phyloP scores from a whole-genome alignment of 2,888 invertebrate genomes.

The Hyles lineata region DNA sequence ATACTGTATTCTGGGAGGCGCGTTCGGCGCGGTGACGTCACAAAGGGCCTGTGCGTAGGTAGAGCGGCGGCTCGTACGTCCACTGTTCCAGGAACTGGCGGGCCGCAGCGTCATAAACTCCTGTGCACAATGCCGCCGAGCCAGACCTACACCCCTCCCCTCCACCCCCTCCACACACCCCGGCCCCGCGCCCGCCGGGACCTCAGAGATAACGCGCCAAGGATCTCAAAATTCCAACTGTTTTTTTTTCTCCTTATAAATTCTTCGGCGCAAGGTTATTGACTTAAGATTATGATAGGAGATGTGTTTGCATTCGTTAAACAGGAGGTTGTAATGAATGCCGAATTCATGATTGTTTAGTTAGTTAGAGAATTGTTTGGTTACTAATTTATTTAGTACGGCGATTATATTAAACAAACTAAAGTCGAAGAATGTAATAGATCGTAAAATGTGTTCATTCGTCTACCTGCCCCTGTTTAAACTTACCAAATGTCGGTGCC shows the following conservation, averaged over 20 bases:
- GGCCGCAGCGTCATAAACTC: conserved; percentile 62
- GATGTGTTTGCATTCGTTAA: conserved; percentile 25
- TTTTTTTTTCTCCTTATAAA: conserved; percentile 49
- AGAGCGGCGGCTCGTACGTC: conserved; percentile 50
- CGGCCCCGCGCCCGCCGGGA: conserved; percentile 38
- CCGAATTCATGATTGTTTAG: not conserved
- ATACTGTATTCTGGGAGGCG: conserved; percentile 51
- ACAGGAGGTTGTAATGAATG: conserved; percentile 17
- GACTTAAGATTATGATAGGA: conserved; percentile 41
- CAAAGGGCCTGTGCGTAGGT: conserved; percentile 67
- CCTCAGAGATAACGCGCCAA: conserved; percentile 48
- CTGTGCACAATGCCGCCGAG: conserved; percentile 63
- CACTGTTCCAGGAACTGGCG: conserved; percentile 65
- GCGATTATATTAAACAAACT: not conserved
- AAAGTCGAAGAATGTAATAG: not conserved
- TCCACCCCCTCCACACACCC: conserved; percentile 35
- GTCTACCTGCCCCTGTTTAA: too few species aligned
- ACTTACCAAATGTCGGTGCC: too few species aligned
- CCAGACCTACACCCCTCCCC: conserved; percentile 40
- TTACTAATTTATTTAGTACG: not conserved
- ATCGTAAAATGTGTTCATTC: too few species aligned
- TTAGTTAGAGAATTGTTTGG: not conserved
- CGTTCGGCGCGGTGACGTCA: conserved; percentile 67
- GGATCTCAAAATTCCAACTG: conserved; percentile 54
- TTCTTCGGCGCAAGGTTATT: conserved; percentile 50